Evolutionary conservation across 2,797 vertebrate genomes (phyloP), one percentile per base, ranked within the genome.

Genomic region (Mus spretus): DNA sequence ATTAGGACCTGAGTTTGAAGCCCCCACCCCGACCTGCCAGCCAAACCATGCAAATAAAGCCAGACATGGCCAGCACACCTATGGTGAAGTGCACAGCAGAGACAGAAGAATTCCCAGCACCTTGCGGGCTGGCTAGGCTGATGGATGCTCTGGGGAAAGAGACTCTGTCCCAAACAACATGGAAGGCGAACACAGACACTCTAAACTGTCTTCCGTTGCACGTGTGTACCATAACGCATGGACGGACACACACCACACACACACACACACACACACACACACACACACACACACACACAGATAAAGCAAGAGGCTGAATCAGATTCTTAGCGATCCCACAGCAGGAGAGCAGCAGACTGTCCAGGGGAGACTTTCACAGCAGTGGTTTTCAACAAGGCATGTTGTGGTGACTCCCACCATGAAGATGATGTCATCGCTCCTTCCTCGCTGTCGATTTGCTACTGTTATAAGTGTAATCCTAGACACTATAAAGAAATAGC

Each of bases 271-370:
- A 47, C 47, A 47, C 47, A 47, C 53, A 53, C 53, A 12, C 53
- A 53, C 53, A 53, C 47, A 53, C 53, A 14, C 26, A 7, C 40
- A n/a, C 44, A 67, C 63, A 22, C 24, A 61, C 12, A 57, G 59
- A 34, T 31, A 67, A 53, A 20, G 82, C 37, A 40, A 61, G 77
- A 26, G 57, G 44, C 79, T 84, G 72, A 61, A 50, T 85, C 77
- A 53, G 78, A 80, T 84, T 97, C 93, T 87, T 7, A 50, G 11
- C 50, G 63, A 93, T 47, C 78, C 50, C 78, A 24, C 59, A 59
- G 6, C 11, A 59, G 15, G 44, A 78, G 22, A 78, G 59, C 47
- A 92, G 6, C 4, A 84, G 92, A 78, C 57, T 75, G 78, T 88
- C 57, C 31, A 47, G 81, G 9, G 81, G 37, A 63, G 63, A 83